phyloP scores from a whole-genome alignment of 2,113 vertebrate species.

The Taurulus bubalis region DNA sequence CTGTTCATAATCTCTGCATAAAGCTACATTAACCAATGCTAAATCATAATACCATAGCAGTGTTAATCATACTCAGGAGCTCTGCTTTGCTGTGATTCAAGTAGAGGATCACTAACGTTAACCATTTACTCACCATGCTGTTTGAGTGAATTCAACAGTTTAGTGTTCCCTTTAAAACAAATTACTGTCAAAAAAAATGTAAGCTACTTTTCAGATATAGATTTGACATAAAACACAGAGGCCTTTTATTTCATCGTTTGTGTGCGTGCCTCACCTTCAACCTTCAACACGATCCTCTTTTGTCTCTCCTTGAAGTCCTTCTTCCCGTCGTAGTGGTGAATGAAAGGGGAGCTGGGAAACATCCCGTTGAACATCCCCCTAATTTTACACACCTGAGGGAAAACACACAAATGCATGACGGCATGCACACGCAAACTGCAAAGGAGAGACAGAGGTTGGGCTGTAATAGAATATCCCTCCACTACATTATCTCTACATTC shows the following conservation, averaged over 20 bases:
- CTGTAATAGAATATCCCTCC: background rate
- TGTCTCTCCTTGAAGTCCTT: constrained; percentile 62
- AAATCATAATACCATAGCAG: background rate
- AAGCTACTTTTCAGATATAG: background rate
- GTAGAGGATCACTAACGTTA: background rate
- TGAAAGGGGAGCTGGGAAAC: constrained; percentile 67
- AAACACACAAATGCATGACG: constrained; percentile 3
- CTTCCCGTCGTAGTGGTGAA: constrained; percentile 75
- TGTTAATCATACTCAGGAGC: background rate
- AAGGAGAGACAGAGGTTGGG: background rate
- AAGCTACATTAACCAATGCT: background rate
- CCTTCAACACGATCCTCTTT: constrained; percentile 50
- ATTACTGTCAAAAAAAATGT: background rate
- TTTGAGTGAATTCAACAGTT: background rate
- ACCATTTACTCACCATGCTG: background rate
- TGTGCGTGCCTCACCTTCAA: constrained; percentile 60
- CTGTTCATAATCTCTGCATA: background rate
- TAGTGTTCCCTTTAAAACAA: background rate
- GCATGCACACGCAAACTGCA: background rate
- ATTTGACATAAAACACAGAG: background rate
- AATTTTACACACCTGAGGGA: constrained; percentile 71
- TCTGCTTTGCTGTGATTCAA: background rate
- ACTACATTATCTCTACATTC: background rate
- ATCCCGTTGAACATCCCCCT: constrained; percentile 78
- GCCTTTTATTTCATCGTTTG: no score